These are phyloP conservation scores for Vannuccia rotundouncinata DNA, from an alignment of 2,888 invertebrate species.

Conservation along the genomic window DNA sequence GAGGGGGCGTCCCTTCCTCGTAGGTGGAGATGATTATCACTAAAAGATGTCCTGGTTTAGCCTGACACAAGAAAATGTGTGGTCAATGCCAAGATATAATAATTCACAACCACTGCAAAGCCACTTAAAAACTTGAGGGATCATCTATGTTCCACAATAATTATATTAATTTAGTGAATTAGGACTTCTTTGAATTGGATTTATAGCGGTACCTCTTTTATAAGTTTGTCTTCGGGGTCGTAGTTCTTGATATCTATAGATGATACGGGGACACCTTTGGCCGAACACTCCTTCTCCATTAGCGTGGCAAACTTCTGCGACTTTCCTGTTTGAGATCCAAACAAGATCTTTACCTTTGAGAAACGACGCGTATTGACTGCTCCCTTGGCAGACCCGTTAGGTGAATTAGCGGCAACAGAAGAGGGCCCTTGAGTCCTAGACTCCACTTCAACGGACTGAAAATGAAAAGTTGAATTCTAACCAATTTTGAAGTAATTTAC, in stretches of 20 bases:
- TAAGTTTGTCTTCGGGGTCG: conserved; percentile 31
- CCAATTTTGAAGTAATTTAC: too few relatives aligned
- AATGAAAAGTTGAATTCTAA: not conserved
- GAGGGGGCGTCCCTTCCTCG: conserved; percentile 59
- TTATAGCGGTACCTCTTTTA: conserved; percentile 33
- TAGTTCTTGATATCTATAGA: conserved; percentile 30
- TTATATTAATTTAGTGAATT: too few relatives aligned
- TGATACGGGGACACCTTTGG: not conserved
- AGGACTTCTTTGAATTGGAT: too few relatives aligned
- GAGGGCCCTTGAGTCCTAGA: not conserved
- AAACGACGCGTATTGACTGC: not conserved
- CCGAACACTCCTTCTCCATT: not conserved
- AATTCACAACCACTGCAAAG: too few relatives aligned
- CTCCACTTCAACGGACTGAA: not conserved
- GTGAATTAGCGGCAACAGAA: not conserved
- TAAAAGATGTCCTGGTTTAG: not conserved
- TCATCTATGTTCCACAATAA: too few relatives aligned
- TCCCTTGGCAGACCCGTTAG: not conserved
- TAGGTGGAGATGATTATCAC: conserved; percentile 58
- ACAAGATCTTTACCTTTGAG: conserved; percentile 25
- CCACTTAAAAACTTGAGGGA: too few relatives aligned
- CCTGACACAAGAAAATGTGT: too few relatives aligned
- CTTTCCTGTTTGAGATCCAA: conserved; percentile 30
- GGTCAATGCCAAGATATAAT: too few relatives aligned
- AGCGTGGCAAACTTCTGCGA: conserved; percentile 18